Percentiles rank a stretch among this genome's conserved stretches.
Conservation (phyloP, 2,888 invertebrate species). For the Scaptomyza flava region DNA sequence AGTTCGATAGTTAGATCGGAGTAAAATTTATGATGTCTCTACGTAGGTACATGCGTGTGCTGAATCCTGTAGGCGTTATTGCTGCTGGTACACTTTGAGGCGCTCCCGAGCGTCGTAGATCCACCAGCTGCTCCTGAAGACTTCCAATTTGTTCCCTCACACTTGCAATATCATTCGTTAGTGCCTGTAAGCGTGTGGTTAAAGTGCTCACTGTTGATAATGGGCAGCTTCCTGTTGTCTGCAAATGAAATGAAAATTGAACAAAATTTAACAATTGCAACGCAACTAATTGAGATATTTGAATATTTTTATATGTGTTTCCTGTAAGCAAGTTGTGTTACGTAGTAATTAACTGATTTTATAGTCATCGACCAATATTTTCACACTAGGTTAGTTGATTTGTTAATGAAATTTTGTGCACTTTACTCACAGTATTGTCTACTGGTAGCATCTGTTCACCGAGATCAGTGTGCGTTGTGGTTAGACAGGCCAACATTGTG, state of each 20-base stretch:
- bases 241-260: neutral
- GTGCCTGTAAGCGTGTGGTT: constrained; percentile 52
- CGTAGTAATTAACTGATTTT: too few species aligned
- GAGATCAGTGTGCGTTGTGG: constrained; percentile 59
- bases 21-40: neutral
- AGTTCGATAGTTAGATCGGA: neutral
- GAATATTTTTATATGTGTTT: too few species aligned
- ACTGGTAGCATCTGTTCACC: constrained; percentile 26
- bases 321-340: too few species aligned
- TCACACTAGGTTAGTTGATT: too few species aligned
- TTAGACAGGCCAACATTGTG: constrained; percentile 69
- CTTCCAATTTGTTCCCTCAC: constrained; percentile 50
- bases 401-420: too few species aligned
- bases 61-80: constrained; percentile 7
- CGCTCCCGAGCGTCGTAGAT: constrained; percentile 39
- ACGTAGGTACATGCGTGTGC: constrained; percentile 49
- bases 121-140: constrained; percentile 66
- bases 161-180: constrained; percentile 44
- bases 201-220: constrained; percentile 45
- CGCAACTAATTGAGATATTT: too few species aligned
- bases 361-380: too few species aligned
- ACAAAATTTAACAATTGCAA: too few species aligned
- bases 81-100: neutral
- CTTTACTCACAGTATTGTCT: constrained; percentile 48
- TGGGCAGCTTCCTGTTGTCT: constrained; percentile 52